These are phyloP conservation scores for Polydrusus tereticollis DNA, from an alignment of 2,888 invertebrate species.

Conservation along the genomic window DNA sequence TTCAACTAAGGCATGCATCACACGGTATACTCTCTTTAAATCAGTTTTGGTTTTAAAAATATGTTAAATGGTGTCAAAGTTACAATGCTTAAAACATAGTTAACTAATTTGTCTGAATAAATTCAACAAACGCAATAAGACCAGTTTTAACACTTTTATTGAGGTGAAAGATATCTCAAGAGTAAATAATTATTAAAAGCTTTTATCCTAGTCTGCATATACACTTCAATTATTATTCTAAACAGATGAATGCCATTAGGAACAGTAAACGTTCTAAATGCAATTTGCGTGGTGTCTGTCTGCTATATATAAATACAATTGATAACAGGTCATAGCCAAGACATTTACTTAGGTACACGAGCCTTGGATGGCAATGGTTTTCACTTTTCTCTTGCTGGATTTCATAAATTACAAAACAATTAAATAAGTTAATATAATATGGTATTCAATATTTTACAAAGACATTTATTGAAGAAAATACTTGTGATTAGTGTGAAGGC, in stretches of 20 bases:
- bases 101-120: too few relatives aligned
- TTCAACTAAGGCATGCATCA: too few relatives aligned
- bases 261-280: not conserved
- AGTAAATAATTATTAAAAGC: not conserved
- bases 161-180: not conserved
- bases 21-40: too few relatives aligned
- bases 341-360: not conserved
- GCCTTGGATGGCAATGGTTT: not conserved
- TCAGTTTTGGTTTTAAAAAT: too few relatives aligned
- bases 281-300: not conserved
- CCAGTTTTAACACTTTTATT: too few relatives aligned
- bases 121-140: too few relatives aligned
- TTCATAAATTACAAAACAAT: not conserved
- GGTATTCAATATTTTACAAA: too few relatives aligned
- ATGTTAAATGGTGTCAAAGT: too few relatives aligned
- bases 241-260: not conserved
- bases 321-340: not conserved
- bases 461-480: too few relatives aligned
- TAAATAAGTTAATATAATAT: not conserved
- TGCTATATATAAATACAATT: not conserved
- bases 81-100: too few relatives aligned
- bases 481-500: too few relatives aligned
- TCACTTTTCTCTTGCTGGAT: not conserved
- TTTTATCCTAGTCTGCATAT: not conserved
- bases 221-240: not conserved